These are phyloP conservation scores for Hoplodrina blanda DNA, from an alignment of 2,888 invertebrate species.

Conservation along the genomic window DNA sequence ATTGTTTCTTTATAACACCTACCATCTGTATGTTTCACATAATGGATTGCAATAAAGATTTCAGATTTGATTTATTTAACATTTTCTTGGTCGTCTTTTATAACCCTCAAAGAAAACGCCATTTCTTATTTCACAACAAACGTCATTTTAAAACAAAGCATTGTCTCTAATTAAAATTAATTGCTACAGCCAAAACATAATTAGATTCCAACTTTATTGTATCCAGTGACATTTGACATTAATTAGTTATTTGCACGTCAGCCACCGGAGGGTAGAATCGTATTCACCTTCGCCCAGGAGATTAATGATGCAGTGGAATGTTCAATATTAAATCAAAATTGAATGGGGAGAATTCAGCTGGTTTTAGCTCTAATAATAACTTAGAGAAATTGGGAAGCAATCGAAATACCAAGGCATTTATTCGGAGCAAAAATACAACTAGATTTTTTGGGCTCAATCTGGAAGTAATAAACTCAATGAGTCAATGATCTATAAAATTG, in stretches of 20 bases:
- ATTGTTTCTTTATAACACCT: too few relatives aligned
- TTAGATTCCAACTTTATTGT: conserved; percentile 66
- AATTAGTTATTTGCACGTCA: conserved; percentile 74
- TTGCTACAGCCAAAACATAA: conserved; percentile 53
- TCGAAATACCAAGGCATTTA: conserved; percentile 25
- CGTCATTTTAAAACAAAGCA: conserved; percentile 17
- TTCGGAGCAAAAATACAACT: background rate
- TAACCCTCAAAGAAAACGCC: background rate
- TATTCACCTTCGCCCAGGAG: conserved; percentile 65
- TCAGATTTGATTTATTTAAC: background rate
- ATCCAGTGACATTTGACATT: conserved; percentile 72
- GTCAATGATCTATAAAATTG: background rate
- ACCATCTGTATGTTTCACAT: too few relatives aligned
- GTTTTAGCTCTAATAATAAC: conserved; percentile 42
- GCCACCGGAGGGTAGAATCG: conserved; percentile 60
- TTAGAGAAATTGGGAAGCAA: conserved; percentile 27
- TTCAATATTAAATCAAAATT: conserved; percentile 69
- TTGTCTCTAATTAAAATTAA: conserved; percentile 51
- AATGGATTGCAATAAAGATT: too few relatives aligned
- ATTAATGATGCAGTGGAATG: conserved; percentile 76
- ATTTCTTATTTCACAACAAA: conserved; percentile 13
- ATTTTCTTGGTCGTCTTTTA: background rate
- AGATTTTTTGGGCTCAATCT: background rate
- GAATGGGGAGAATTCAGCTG: conserved; percentile 46
- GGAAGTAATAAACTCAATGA: background rate